phyloP scores from a whole-genome alignment of 2,888 invertebrate species.

The Stenodema calcarata region DNA sequence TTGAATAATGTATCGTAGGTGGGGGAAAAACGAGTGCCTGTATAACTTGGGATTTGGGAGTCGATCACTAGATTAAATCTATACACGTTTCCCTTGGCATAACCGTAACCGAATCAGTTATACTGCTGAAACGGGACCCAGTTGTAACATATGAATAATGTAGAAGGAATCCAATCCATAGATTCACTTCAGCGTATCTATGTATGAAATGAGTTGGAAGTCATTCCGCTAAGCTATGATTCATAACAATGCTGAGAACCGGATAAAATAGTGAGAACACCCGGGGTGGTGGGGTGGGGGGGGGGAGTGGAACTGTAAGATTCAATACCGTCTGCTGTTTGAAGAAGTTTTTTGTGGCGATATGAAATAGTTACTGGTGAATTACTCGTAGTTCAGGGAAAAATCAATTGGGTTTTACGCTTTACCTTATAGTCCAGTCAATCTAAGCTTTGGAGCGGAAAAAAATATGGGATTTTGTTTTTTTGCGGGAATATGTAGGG shows the following conservation, averaged over 20 bases:
- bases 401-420: too few relatives aligned
- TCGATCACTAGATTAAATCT: conserved; percentile 14
- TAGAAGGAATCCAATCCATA: neutral
- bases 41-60: neutral
- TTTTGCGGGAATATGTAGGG: too few relatives aligned
- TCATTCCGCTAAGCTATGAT: neutral
- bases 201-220: neutral
- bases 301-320: too few relatives aligned
- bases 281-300: too few relatives aligned
- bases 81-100: neutral
- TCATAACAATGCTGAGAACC: neutral
- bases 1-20: neutral
- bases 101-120: neutral
- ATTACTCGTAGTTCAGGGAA: too few relatives aligned
- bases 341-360: too few relatives aligned
- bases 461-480: too few relatives aligned
- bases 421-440: too few relatives aligned
- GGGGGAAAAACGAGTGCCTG: neutral
- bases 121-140: neutral
- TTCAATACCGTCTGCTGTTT: too few relatives aligned
- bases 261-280: too few relatives aligned
- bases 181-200: neutral
- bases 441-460: too few relatives aligned
- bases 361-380: too few relatives aligned
- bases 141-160: conserved; percentile 14